Conservation (phyloP, 2,113 vertebrate species). For the Tyto alba region DNA sequence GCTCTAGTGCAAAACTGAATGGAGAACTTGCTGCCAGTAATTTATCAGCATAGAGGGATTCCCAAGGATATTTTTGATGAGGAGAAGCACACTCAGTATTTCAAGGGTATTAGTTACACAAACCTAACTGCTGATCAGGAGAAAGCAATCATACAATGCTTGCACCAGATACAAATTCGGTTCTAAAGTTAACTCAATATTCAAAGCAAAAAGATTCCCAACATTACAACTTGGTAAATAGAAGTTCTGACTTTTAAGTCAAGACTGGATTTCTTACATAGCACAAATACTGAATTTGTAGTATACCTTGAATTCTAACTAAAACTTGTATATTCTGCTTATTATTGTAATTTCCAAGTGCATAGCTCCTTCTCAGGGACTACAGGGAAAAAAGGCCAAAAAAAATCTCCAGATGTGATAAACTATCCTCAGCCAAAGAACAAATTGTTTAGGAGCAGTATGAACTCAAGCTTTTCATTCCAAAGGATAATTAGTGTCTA, state of each 20-base stretch:
- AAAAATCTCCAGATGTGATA: neutral
- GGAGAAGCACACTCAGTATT: neutral
- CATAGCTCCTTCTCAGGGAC: neutral
- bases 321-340: neutral
- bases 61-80: neutral
- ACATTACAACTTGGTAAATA: neutral
- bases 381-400: neutral
- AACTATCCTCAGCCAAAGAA: neutral
- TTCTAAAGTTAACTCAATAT: neutral
- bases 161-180: neutral
- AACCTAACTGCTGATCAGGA: neutral
- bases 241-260: neutral
- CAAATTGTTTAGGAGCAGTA: neutral
- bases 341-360: neutral
- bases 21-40: neutral
- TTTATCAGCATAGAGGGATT: neutral
- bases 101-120: neutral
- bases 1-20: neutral
- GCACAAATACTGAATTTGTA: neutral
- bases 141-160: neutral
- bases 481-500: neutral
- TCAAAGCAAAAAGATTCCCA: neutral
- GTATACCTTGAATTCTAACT: neutral
- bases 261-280: neutral
- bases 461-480: neutral